Evolutionary conservation across 2,113 vertebrate species (phyloP), one percentile per base, ranked within the genome.

Genomic region (Nibea coibor): DNA sequence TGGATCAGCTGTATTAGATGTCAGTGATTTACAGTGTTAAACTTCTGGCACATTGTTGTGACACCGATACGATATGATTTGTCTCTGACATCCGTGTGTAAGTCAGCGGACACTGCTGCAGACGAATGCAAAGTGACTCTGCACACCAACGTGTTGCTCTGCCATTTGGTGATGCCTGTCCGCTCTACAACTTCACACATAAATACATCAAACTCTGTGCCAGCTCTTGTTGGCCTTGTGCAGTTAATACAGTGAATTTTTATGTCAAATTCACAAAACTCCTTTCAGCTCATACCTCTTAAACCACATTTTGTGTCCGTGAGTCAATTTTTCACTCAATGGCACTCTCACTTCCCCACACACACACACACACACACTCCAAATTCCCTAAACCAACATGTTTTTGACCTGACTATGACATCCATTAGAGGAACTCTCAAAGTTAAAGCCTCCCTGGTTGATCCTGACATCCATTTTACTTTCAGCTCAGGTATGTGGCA

Each of bases 401-500:
- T 45, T 68, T 78, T 59, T 83, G 82, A 78, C 88, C 88, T 4
- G 62, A 24, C 31, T 47, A 70, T 82, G 76, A 83, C 86, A 75
- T 81, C 79, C 88, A 91, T 78, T 87, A 83, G 17, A 66, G 66
- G 48, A 80, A 39, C 81, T 48, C 61, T 83, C 65, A 24, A 39
- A 31, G 68, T 20, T 7, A 54, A 87, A 73, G 35, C 74, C 77
- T 72, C 65, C 16, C 71, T 59, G 63, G 75, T 81, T 84, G 82
- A 82, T 83, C 68, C 76, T 39, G 24, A 72, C 56, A 57, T 86
- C 87, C 78, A 81, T 88, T 86, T 69, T 78, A 11, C 84, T 89
- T 82, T 87, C 65, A 81, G 85, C 83, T 77, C 82, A 81, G 84
- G 85, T 90, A 90, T 86, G 87, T 68, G 70, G 74, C 81, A 42